Base-by-base conservation (phyloP, 1,140 invertebrate genomes). In the Pemphigus obesinymphae region DNA sequence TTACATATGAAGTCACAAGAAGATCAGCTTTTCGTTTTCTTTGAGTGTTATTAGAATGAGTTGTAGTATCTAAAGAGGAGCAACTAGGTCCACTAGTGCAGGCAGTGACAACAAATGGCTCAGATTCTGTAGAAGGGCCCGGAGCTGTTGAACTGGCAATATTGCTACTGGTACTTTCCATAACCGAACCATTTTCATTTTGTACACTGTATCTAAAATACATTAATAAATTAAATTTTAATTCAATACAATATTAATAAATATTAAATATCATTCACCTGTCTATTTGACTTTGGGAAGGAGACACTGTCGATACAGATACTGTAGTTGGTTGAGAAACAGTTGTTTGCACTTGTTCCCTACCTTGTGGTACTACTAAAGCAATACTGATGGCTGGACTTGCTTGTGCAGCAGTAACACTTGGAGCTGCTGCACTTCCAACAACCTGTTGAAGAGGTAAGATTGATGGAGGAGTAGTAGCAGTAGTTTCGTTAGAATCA, bases 251-350 rank as follows among this genome's bases (percentile, higher is more conserved):
- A 50, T 20, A 4, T 7, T 23, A 26, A n/a, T 2, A 20, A 45
- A 29, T 45, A 48, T 48, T n/a, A 31, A 73, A 73, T 50, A 73
- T 73, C 26, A 20, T 73, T 80, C 53, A 80, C 76, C 76, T 80
- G 26, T 80, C 76, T 29, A 80, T 48, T 80, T 80, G 76, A 63
- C 76, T 80, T 80, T 80, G 76, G 45, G 76, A 80, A 43, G 76
- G 76, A 80, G 76, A 80, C 6, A 80, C 76, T 6, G 76, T 80
- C 45, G 76, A 80, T 45, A 80, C 76, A 37, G 76, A 80, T 11
- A 80, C 76, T 5, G 76, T 80, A 43, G 76, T 80, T 55, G 31
- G 73, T 63, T 80, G 76, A 17, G 76, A 80, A 17, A 80, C 76
- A 40, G 76, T 80, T 34, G 76, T 80, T 61, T 80, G 76, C 0